Evolutionary conservation across 2,888 invertebrate species (phyloP).

Genomic region (Drosophila pegasa): DNA sequence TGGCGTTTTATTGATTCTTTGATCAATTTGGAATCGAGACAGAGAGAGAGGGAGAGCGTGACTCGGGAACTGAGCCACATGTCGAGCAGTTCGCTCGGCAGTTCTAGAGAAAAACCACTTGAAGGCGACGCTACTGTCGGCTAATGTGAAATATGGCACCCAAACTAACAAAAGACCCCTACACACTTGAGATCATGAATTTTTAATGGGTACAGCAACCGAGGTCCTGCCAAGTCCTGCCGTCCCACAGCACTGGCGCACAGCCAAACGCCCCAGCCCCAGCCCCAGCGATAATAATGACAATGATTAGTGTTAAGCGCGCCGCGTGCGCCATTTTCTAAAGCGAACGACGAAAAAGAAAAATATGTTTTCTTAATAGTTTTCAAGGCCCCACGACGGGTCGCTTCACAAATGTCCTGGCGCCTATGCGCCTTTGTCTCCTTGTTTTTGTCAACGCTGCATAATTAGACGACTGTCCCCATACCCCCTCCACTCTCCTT

Average conservation of each 20-base stretch:
- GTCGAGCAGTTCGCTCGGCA: conserved; percentile 8
- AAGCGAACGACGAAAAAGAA: conserved; percentile 22
- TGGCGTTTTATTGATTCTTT: conserved; percentile 70
- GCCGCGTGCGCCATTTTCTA: conserved; percentile 61
- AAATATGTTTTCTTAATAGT: conserved; percentile 77
- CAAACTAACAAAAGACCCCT: conserved; percentile 51
- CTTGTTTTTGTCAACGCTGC: conserved; percentile 74
- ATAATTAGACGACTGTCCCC: conserved; percentile 61
- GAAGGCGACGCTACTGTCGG: conserved; percentile 58
- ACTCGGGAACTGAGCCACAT: conserved; percentile 41
- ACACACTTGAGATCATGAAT: conserved; percentile 81
- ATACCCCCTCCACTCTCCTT: neutral
- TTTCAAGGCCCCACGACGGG: conserved; percentile 33
- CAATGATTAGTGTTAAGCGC: conserved; percentile 75
- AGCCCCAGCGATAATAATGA: conserved; percentile 60
- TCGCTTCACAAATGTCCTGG: conserved; percentile 43
- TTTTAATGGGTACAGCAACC: conserved; percentile 63
- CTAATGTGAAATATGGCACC: conserved; percentile 66
- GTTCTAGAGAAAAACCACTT: conserved; percentile 49
- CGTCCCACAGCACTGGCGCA: conserved; percentile 31
- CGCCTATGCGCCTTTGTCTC: conserved; percentile 44
- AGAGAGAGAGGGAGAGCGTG: neutral
- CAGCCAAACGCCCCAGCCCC: conserved; percentile 36
- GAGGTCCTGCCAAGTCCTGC: conserved; percentile 18
- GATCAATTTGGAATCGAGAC: conserved; percentile 36